These are phyloP conservation scores for Ostrea denselamellosa DNA, from an alignment of 1,140 invertebrate species.

Conservation along the genomic window DNA sequence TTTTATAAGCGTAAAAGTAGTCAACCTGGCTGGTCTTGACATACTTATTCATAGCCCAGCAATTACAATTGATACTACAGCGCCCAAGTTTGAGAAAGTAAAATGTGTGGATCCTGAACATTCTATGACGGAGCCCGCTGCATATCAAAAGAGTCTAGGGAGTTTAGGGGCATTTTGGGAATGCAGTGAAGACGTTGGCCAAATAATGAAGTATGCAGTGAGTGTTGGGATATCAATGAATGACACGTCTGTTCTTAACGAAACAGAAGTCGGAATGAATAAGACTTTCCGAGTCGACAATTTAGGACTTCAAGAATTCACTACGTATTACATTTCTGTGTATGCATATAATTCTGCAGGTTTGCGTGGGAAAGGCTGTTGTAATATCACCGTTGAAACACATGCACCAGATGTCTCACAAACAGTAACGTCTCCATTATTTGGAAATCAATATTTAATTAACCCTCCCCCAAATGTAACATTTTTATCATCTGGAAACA, in stretches of 20 bases:
- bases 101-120: conserved; percentile 56
- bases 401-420: not conserved
- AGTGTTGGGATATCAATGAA: conserved; percentile 40
- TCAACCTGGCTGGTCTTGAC: conserved; percentile 56
- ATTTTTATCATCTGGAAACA: not conserved
- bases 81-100: conserved; percentile 53
- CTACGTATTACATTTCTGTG: not conserved
- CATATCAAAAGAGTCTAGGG: conserved; percentile 51
- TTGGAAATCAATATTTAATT: not conserved
- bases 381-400: not conserved
- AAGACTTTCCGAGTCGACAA: conserved; percentile 41
- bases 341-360: not conserved
- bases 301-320: not conserved
- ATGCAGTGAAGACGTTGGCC: conserved; percentile 53
- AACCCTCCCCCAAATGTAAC: not conserved
- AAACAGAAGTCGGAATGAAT: conserved; percentile 39
- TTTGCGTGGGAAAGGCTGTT: not conserved
- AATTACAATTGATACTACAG: conserved; percentile 57
- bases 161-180: conserved; percentile 60
- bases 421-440: not conserved
- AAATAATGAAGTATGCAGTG: conserved; percentile 47
- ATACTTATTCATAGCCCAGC: conserved; percentile 48
- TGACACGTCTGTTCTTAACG: conserved; percentile 39
- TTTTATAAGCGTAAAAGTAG: conserved; percentile 50
- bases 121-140: conserved; percentile 49